Conservation (phyloP, 1,140 invertebrate genomes). For the Wasmannia auropunctata region DNA sequence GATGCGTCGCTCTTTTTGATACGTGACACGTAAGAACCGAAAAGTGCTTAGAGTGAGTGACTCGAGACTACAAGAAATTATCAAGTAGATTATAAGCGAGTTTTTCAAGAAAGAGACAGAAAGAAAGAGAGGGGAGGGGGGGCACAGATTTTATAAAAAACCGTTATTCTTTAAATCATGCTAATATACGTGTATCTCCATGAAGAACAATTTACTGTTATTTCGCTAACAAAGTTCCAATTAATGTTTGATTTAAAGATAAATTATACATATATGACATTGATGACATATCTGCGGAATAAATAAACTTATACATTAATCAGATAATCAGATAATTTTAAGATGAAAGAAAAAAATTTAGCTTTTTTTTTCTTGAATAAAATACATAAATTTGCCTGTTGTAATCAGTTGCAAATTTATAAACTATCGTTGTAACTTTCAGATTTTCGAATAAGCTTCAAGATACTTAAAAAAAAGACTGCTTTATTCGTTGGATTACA, state of each 20-base stretch:
- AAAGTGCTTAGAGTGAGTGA: constrained; percentile 3
- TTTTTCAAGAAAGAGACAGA: too few relatives aligned
- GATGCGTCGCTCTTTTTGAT: constrained; percentile 24
- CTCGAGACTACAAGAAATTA: not conserved
- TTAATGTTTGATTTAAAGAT: not conserved
- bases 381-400: not conserved
- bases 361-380: not conserved
- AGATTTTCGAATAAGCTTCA: not conserved
- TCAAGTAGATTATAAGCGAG: not conserved
- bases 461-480: not conserved
- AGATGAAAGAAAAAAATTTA: not conserved
- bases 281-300: not conserved
- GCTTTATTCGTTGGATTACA: not conserved
- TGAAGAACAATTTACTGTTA: not conserved
- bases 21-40: not conserved
- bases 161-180: too few relatives aligned
- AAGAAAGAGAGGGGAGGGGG: too few relatives aligned
- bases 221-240: not conserved
- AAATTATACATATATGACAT: not conserved
- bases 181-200: not conserved
- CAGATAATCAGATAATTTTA: too few relatives aligned
- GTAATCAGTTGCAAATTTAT: not conserved
- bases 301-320: not conserved
- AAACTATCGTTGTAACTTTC: not conserved
- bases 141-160: too few relatives aligned